Base-by-base conservation (phyloP, 2,797 vertebrate genomes). In the Nannoperca obscura region DNA sequence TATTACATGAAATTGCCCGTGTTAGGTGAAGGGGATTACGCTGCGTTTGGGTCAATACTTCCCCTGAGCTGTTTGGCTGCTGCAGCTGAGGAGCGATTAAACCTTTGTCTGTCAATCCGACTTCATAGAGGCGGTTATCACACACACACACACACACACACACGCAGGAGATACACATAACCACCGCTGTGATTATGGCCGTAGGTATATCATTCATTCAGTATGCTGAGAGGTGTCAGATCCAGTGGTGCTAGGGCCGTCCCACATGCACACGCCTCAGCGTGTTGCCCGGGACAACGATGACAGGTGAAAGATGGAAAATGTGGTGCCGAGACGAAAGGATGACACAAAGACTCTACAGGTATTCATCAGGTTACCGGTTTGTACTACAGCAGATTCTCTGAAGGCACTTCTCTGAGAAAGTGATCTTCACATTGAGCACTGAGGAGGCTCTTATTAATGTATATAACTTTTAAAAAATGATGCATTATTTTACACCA, bases 1-100 rank as follows among this genome's bases (percentile, higher is more conserved):
- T 96, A 98, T 98, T 98, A 98, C 95, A 96, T 95, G 95, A 98
- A 98, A 98, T 97, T 98, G 97, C 96, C 95, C 95, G 94, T 96
- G 97, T 97, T 97, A 96, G 96, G 89, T 93, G 93, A 91, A 97
- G 96, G 96, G 96, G 96, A 97, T 97, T 97, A 97, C 88, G 94
- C 95, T 95, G 96, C 95, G 95, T 97, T 96, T 96, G 97, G 97
- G 97, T 98, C 97, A 98, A 97, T 98, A 97, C 96, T 96, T 96
- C 94, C 96, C 95, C 95, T 95, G 96, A 92, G 90, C 85, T 88
- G 86, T 88, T 92, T 88, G 89, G 89, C 85, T 86, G 90, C 80
- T 78, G 84, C 95, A 95, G 96, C 96, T 95, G 95, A 95, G 96
- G 94, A 95, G 95, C 96, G 95, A 97, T 97, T 97, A 96, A 96